Evolutionary conservation across 1,140 invertebrate genomes (phyloP), one percentile per base, ranked within the genome.

Genomic region (Calephelis nemesis): DNA sequence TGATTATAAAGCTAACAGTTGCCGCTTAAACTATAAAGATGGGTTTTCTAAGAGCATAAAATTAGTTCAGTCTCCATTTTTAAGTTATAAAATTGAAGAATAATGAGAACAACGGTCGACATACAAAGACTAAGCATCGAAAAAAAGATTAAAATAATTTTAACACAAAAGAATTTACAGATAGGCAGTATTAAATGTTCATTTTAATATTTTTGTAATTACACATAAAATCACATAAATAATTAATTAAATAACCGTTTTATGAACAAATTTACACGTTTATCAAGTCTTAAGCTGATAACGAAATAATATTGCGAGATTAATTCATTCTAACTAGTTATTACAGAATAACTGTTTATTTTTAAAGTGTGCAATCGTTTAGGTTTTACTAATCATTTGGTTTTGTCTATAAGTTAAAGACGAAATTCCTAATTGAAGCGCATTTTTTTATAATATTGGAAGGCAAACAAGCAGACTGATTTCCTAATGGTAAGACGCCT

Each of bases 1-100:
- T 45, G 64, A 62, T 15, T 13, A 1, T 13, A 63, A 63, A 63
- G 9, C 42, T 63, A 64, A 64, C 19, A 9, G 45, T 40, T 63
- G n/a, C n/a, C 62, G 15, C 49, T 9, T 52, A 11, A 52, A 15
- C 11, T 52, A 13, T 52, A 52, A 13, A 52, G 30, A 13, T 45
- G 8, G 42, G 7, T 45, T 45, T 45, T 9, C 42, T 45, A 45
- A 6, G 42, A 7, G 42, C 8, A 45, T 45, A 45, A 7, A 7
- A 45, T 45, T 45, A 45, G 6, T 45, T 45, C 8, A 9, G 42
- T 45, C 8, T 9, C 42, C 6, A 45, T 9, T 45, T 45, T 45
- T 45, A 45, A 42, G 42, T 4, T 15, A 62, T 62, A 42, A 62
- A 45, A 45, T 50, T 13, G 1, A 13, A n/a, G 13, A 50, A 50